Percentiles rank a stretch among this genome's conserved stretches.
phyloP scores from a whole-genome alignment of 2,797 vertebrate species.

The Coilia nasus region DNA sequence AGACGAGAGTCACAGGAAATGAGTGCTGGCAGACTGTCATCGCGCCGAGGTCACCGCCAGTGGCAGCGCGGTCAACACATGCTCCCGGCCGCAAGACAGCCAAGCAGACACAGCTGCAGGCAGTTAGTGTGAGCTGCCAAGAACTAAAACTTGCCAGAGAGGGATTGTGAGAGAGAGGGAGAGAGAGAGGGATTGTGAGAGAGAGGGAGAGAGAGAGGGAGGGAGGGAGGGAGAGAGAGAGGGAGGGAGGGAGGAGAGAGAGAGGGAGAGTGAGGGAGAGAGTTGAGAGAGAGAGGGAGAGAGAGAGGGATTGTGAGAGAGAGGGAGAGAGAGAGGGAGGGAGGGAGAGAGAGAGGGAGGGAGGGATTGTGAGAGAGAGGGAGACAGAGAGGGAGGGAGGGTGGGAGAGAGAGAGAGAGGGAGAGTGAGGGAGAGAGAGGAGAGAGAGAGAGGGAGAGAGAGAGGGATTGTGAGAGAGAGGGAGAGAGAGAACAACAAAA shows the following conservation, averaged over 20 bases:
- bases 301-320: too few relatives aligned
- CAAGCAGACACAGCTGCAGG: constrained; percentile 75
- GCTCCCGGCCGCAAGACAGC: constrained; percentile 63
- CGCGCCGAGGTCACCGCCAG: constrained; percentile 70
- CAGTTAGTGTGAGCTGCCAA: constrained; percentile 69
- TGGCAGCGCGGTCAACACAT: constrained; percentile 73
- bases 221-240: too few relatives aligned
- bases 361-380: constrained; percentile 35
- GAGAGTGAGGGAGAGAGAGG: constrained; percentile 30
- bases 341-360: too few relatives aligned
- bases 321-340: too few relatives aligned
- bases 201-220: too few relatives aligned
- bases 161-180: constrained; percentile 21
- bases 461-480: too few relatives aligned
- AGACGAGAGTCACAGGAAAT: constrained; percentile 75
- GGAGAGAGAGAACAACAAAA: background rate
- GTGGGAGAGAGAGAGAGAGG: too few relatives aligned
- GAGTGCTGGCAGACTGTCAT: constrained; percentile 74
- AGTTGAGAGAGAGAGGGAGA: too few relatives aligned
- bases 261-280: too few relatives aligned
- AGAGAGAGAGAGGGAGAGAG: background rate
- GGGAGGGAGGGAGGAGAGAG: too few relatives aligned
- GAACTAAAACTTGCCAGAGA: constrained; percentile 64
- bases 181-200: too few relatives aligned
- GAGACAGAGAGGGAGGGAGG: too few relatives aligned